phyloP scores from a whole-genome alignment of 2,113 vertebrate species.

The Acanthochromis polyacanthus region DNA sequence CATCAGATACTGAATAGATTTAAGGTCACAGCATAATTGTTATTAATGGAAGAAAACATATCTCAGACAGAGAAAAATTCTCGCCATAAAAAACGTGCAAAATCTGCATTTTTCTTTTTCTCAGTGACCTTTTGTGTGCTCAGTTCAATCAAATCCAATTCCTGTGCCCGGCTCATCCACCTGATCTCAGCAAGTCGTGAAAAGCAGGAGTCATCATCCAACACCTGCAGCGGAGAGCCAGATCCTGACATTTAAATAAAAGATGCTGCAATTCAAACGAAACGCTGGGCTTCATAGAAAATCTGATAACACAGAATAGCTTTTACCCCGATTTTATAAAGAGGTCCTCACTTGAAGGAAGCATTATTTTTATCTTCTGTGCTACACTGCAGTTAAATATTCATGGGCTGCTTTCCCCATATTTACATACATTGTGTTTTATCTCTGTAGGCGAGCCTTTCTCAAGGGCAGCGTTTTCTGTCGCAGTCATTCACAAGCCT shows the following conservation, averaged over 20 bases:
- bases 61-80: not conserved
- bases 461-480: conserved; percentile 58
- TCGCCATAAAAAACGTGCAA: conserved; percentile 1
- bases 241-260: conserved; percentile 85
- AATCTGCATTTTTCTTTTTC: conserved; percentile 38
- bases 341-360: conserved; percentile 63
- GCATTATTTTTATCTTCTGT: conserved; percentile 73
- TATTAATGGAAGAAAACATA: conserved; percentile 21
- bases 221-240: conserved; percentile 54
- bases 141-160: conserved; percentile 61
- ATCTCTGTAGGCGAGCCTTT: conserved; percentile 51
- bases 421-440: conserved; percentile 73
- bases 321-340: conserved; percentile 76
- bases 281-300: conserved; percentile 69
- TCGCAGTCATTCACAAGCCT: conserved; percentile 42
- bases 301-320: conserved; percentile 83
- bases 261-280: conserved; percentile 79
- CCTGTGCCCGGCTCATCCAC: conserved; percentile 25
- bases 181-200: conserved; percentile 67
- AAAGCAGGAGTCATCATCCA: conserved; percentile 71
- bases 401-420: conserved; percentile 60
- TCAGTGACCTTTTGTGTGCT: conserved; percentile 64
- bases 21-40: conserved; percentile 13
- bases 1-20: conserved; percentile 29
- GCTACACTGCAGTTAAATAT: conserved; percentile 74